Evolutionary conservation across 2,113 vertebrate genomes (phyloP).

Genomic region (Bos indicus): DNA sequence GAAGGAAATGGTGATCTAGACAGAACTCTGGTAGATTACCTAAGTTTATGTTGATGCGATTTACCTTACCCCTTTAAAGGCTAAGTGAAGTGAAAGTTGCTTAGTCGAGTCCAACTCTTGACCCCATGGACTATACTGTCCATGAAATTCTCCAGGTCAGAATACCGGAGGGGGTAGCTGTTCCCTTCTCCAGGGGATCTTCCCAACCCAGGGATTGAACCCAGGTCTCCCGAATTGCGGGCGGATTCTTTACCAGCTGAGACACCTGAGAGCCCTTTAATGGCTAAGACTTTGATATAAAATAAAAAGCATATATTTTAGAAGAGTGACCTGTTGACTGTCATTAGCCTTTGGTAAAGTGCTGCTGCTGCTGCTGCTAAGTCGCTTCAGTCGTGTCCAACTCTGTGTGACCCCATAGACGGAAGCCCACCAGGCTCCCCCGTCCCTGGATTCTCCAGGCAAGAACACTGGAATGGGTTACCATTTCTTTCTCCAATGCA

Average conservation of each 20-base stretch:
- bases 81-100: background rate
- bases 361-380: too few species aligned
- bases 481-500: too few species aligned
- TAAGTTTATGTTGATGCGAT: background rate
- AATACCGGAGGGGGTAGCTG: background rate
- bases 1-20: background rate
- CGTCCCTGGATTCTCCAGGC: too few species aligned
- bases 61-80: background rate
- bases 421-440: too few species aligned
- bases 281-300: background rate
- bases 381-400: too few species aligned
- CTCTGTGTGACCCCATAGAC: too few species aligned
- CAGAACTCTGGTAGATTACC: background rate
- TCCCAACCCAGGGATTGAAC: background rate
- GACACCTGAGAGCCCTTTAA: background rate
- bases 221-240: fast-evolving
- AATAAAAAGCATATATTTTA: background rate
- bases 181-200: background rate
- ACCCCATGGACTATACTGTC: background rate
- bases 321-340: background rate
- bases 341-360: background rate
- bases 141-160: background rate
- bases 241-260: background rate
- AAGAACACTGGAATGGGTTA: too few species aligned
- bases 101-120: background rate